Percentiles rank a stretch among this genome's conserved stretches.
phyloP scores from a whole-genome alignment of 2,113 vertebrate genomes.

The Lipotes vexillifer region DNA sequence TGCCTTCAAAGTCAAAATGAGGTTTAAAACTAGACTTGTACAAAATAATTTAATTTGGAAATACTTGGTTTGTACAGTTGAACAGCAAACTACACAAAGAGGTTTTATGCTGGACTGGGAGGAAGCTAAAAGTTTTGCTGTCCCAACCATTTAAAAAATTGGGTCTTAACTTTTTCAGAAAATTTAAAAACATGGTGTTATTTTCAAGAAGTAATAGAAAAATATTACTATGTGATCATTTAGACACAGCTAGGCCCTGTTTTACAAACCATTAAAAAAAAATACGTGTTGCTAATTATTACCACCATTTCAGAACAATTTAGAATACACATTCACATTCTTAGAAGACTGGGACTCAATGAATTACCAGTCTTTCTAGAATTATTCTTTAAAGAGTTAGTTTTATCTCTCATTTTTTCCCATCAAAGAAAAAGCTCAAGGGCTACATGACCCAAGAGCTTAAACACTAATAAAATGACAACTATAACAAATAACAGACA shows the following conservation, averaged over 20 bases:
- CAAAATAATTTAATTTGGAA: not conserved
- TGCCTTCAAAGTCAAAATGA: conserved; percentile 30
- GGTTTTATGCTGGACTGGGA: not conserved
- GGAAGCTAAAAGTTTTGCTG: not conserved
- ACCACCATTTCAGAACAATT: not conserved
- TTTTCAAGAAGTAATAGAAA: conserved; percentile 24
- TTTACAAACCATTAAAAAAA: conserved; percentile 8
- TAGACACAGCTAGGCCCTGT: not conserved
- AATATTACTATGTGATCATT: not conserved
- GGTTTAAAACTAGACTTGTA: not conserved
- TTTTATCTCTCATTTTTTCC: not conserved
- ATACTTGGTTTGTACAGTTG: not conserved
- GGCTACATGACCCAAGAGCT: not conserved
- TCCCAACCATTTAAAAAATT: not conserved
- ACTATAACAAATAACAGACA: not conserved
- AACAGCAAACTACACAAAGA: not conserved
- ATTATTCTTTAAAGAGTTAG: not conserved
- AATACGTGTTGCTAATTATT: not conserved
- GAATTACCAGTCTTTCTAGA: conserved; percentile 3
- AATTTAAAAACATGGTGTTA: not conserved
- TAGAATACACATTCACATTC: not conserved
- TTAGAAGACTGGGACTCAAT: not conserved
- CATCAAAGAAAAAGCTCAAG: conserved; percentile 8
- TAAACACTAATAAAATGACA: not conserved
- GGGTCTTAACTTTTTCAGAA: not conserved